Evolutionary conservation across 2,797 vertebrate genomes (phyloP).

Genomic region (Triplophysa bombifrons): DNA sequence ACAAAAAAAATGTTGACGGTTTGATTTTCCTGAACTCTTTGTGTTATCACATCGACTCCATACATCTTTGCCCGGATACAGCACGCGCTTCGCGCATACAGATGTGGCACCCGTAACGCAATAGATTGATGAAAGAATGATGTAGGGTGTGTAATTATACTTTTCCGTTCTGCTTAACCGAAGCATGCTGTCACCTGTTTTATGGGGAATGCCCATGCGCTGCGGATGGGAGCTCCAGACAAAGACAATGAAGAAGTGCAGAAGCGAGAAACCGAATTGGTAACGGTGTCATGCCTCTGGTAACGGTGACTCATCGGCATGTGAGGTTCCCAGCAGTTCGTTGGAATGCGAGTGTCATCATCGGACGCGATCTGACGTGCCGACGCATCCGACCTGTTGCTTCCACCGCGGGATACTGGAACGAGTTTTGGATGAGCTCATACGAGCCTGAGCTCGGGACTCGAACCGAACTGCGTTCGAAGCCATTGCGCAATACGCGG

Average conservation of each 20-base stretch:
- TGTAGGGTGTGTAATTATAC: not conserved
- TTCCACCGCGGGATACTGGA: not conserved
- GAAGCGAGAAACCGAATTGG: conserved; percentile 13
- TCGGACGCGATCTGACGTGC: not conserved
- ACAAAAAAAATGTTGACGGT: not conserved
- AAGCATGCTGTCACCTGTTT: conserved; percentile 12
- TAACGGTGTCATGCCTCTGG: conserved; percentile 28
- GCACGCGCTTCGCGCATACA: not conserved
- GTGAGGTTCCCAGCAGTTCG: conserved; percentile 33
- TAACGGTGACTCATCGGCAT: conserved; percentile 60
- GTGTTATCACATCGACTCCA: not conserved
- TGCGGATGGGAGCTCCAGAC: conserved; percentile 23
- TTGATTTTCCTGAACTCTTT: not conserved
- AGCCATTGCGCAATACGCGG: not conserved
- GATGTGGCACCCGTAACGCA: not conserved
- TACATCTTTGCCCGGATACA: not conserved
- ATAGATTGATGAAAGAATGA: conserved; percentile 2
- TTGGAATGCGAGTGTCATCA: conserved; percentile 39
- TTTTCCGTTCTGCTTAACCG: not conserved
- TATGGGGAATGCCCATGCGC: not conserved
- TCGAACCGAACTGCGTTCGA: not conserved
- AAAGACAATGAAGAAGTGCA: conserved; percentile 23
- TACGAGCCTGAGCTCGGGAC: not conserved
- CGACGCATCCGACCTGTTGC: not conserved
- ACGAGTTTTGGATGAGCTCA: not conserved